Base-by-base conservation (phyloP, 2,113 vertebrate genomes). In the Mus pahari region DNA sequence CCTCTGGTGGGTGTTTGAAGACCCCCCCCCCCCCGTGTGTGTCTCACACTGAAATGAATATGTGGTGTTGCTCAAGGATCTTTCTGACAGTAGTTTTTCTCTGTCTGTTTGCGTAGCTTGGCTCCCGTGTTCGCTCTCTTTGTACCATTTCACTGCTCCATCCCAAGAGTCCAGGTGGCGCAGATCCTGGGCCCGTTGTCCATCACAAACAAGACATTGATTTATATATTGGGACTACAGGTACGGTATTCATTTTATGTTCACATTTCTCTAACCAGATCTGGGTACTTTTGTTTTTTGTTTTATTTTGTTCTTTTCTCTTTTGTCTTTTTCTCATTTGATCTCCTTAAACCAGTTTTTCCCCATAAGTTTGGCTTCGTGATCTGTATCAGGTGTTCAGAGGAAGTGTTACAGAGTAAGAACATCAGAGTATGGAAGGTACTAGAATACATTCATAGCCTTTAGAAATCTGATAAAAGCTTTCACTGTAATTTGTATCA, bases 171-270 rank as follows among this genome's bases (percentile, higher is more conserved):
- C 95, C 99, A 99, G 48, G 99, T 99, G 98, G 99, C 99, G 86
- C 99, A 99, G 97, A 98, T 99, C 89, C 98, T 99, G 97, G 99
- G 99, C 62, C 98, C 99, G 50, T 98, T 99, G 97, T 98, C 99
- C 96, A 99, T 99, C 98, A 99, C 99, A 97, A 99, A 99, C 99
- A 99, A 99, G 98, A 99, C 99, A 50, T 97, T 99, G 97, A 99
- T 99, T 98, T 99, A 99, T 98, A 98, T 99, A 79, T 97, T 99
- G 95, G 99, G 99, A 97, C 98, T 99, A 84, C 99, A 99, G 99
- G 99, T 99, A 98, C 97, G 97, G 98, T 98, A 98, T 97, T 91
- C 97, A 86, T 96, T 98, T 93, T 94, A 97, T 98, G 53, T 95
- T 98, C 92, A 97, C 74, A 4, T 98, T 98, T 96, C 81, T 97